Percentiles rank a stretch among this genome's conserved stretches.
phyloP scores from a whole-genome alignment of 92 coral and sea anemone species.

The Micromussa lordhowensis region DNA sequence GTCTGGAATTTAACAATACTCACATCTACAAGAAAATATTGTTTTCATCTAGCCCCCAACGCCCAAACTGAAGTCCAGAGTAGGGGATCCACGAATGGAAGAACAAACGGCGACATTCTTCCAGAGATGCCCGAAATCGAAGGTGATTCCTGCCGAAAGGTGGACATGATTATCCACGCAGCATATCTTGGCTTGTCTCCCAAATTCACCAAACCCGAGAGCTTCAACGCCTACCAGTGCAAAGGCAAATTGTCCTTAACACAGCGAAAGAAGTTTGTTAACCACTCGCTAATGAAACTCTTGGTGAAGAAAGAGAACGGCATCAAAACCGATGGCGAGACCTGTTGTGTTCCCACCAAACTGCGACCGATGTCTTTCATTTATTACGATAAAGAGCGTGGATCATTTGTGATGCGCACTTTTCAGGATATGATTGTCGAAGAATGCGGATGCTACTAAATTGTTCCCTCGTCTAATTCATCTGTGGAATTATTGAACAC shows the following conservation, averaged over 20 bases:
- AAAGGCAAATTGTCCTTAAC: constrained; percentile 11
- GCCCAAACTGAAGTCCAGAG: neutral
- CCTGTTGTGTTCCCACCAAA: constrained; percentile 23
- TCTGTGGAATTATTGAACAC: neutral
- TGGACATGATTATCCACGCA: constrained; percentile 24
- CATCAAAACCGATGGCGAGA: too few relatives aligned
- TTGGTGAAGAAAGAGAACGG: too few relatives aligned
- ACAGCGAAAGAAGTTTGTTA: too few relatives aligned
- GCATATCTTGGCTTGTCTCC: too few relatives aligned
- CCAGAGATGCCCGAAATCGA: neutral
- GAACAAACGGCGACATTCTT: neutral
- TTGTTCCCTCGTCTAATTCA: neutral
- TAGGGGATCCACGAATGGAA: neutral
- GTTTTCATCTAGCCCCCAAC: neutral
- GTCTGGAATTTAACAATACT: too few relatives aligned
- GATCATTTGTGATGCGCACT: neutral
- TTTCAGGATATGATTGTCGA: constrained; percentile 4
- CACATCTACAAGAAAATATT: too few relatives aligned
- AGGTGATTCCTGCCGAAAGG: neutral
- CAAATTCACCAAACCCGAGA: too few relatives aligned
- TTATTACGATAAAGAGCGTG: neutral
- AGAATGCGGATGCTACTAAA: constrained; percentile 32
- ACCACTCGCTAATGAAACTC: too few relatives aligned
- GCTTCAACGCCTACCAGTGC: constrained; percentile 25
- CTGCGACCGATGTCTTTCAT: constrained; percentile 1